Base-by-base conservation (phyloP, 92 coral and sea anemone species). In the Phenganax subtilis region DNA sequence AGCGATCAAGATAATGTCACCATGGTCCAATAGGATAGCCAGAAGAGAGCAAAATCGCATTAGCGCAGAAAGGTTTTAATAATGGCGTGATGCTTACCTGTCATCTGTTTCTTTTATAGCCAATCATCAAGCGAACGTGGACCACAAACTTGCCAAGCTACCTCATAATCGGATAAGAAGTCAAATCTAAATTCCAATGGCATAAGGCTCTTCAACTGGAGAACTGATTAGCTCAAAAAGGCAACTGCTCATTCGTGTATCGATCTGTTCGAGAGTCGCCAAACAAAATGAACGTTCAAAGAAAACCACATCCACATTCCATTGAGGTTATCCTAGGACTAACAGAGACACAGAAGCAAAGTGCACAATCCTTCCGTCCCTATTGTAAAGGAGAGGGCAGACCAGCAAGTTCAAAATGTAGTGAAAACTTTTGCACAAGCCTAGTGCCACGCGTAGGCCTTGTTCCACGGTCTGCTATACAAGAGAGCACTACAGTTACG, bases 141-240 rank as follows among this genome's bases (percentile, higher is more conserved):
- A 37, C 25, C 57, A 88, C 91, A 92, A 92, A 92, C 85, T 84
- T 82, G 70, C 66, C 88, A 81, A 70, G 82, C 89, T 83, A 44
- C 90, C 87, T 87, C 86, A 93, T 94, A 94, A 94, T 94, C 98
- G 92, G 98, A 94, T 94, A 92, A 94, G 86, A 75, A 76, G 71
- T 10, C 47, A 37, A 17, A 84, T 89, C 61, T 60, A n/a, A 44
- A 54, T 57, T 60, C 51, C 82, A 55, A 62, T 77, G 82, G 71
- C 70, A 77, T 37, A 65, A 62, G 72, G 52, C 82, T 37, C 82
- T 77, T 62, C 55, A 77, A 20, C 10, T 77, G 29, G 57, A 77
- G 30, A 60, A 77, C 70, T 12, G 15, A 77, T 16, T 61, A 29
- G 44, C 47, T 60, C 52, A n/a, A 30, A 64, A 59, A 57, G 81